Conservation (phyloP, 2,888 invertebrate species). For the Calliopum simillimum region DNA sequence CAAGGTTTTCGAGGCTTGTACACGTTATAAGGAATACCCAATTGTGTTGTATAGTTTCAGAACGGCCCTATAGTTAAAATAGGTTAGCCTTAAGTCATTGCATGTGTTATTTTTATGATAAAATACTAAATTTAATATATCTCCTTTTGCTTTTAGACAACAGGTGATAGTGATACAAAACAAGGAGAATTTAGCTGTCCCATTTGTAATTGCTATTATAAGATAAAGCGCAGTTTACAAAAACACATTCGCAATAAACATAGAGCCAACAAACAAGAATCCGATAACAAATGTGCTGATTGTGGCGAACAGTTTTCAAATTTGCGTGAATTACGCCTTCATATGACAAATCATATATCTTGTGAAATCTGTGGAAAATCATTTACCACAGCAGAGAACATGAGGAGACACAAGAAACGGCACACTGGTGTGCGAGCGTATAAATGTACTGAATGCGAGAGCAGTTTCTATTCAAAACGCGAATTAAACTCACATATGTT, state of each 20-base stretch:
- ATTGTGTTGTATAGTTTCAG: too few species aligned
- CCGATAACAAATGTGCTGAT: constrained; percentile 53
- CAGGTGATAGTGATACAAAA: constrained; percentile 39
- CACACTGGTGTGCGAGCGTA: constrained; percentile 63
- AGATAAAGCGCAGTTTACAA: constrained; percentile 53
- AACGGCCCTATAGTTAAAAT: too few species aligned
- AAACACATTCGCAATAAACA: constrained; percentile 53
- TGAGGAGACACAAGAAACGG: constrained; percentile 60
- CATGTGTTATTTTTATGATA: too few species aligned
- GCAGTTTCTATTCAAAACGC: constrained; percentile 59
- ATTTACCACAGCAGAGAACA: constrained; percentile 61
- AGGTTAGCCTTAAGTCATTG: too few species aligned
- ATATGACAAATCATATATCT: constrained; percentile 60
- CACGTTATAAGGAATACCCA: too few species aligned
- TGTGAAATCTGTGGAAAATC: constrained; percentile 62
- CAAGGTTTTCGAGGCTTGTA: too few species aligned
- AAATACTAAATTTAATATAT: constrained; percentile 4
- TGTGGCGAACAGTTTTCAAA: constrained; percentile 56
- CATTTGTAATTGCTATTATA: constrained; percentile 55
- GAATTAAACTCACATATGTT: constrained; percentile 59
- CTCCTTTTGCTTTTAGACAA: constrained; percentile 5
- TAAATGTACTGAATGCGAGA: constrained; percentile 58
- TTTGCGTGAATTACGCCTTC: constrained; percentile 55
- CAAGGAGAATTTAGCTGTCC: constrained; percentile 55
- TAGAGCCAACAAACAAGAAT: constrained; percentile 35